phyloP scores from a whole-genome alignment of 2,888 invertebrate genomes.

The Shargacucullia verbasci region DNA sequence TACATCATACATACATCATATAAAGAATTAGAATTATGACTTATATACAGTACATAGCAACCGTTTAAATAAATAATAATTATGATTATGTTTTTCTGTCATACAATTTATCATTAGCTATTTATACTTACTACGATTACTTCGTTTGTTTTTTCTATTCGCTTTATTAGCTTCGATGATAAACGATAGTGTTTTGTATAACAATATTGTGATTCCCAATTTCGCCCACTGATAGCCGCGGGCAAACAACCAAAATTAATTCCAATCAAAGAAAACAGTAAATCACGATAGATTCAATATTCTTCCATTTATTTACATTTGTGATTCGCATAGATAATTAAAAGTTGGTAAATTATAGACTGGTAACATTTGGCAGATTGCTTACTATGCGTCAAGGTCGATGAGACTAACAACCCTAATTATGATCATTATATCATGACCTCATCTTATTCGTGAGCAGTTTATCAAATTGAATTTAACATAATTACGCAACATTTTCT shows the following conservation, averaged over 20 bases:
- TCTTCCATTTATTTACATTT: slow-evolving; percentile 36
- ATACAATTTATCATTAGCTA: no score
- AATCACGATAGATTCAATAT: slow-evolving; percentile 24
- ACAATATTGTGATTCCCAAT: slow-evolving; percentile 30
- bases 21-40: no score
- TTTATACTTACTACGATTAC: neutral
- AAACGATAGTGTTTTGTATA: slow-evolving; percentile 14
- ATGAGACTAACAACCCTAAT: slow-evolving; percentile 37
- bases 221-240: slow-evolving; percentile 12
- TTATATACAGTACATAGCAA: no score
- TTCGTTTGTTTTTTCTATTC: neutral
- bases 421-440: slow-evolving; percentile 41
- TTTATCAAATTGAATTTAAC: slow-evolving; percentile 49
- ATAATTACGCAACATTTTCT: slow-evolving; percentile 43
- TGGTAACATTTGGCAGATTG: slow-evolving; percentile 17
- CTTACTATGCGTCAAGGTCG: slow-evolving; percentile 37
- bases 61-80: no score
- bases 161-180: neutral
- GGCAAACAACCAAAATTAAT: slow-evolving; percentile 18
- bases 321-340: slow-evolving; percentile 21
- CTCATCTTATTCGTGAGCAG: slow-evolving; percentile 48
- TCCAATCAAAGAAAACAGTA: slow-evolving; percentile 34
- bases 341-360: slow-evolving; percentile 16
- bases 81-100: no score
- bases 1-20: no score